phyloP scores from a whole-genome alignment of 2,797 vertebrate species.

The Serranus cabrilla region DNA sequence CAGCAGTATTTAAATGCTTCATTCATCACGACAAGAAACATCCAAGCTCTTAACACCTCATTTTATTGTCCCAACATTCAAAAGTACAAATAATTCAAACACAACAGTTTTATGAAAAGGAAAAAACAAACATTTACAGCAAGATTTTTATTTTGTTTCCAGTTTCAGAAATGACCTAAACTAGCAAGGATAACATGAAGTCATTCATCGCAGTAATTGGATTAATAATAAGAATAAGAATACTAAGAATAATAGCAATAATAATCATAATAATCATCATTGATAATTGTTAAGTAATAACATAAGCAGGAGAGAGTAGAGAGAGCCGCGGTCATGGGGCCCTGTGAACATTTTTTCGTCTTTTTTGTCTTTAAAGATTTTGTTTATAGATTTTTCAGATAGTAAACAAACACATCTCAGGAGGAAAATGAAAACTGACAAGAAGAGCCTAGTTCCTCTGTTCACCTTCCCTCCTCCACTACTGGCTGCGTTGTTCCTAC shows the following conservation, averaged over 20 bases:
- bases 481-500: slow-evolving; percentile 89
- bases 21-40: slow-evolving; percentile 76
- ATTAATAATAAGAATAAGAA: slow-evolving; percentile 93
- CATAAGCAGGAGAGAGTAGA: slow-evolving; percentile 94
- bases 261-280: slow-evolving; percentile 91
- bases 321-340: slow-evolving; percentile 91
- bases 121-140: slow-evolving; percentile 98
- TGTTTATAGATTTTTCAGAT: slow-evolving; percentile 93
- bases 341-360: slow-evolving; percentile 93
- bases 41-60: slow-evolving; percentile 99
- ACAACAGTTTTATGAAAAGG: slow-evolving; percentile 99
- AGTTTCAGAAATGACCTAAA: slow-evolving; percentile 99
- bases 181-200: slow-evolving; percentile 99
- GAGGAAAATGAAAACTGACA: slow-evolving; percentile 95
- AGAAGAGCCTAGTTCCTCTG: slow-evolving; percentile 95
- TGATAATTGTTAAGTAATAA: slow-evolving; percentile 92
- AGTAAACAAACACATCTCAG: slow-evolving; percentile 98
- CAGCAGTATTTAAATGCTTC: slow-evolving; percentile 2
- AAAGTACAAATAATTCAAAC: slow-evolving; percentile 99
- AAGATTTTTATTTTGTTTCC: slow-evolving; percentile 95
- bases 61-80: slow-evolving; percentile 99
- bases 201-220: slow-evolving; percentile 97
- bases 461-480: slow-evolving; percentile 94
- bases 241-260: slow-evolving; percentile 90
- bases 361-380: slow-evolving; percentile 91